These are phyloP conservation scores for Erebia palarica DNA, from an alignment of 2,888 invertebrate species.

Conservation along the genomic window DNA sequence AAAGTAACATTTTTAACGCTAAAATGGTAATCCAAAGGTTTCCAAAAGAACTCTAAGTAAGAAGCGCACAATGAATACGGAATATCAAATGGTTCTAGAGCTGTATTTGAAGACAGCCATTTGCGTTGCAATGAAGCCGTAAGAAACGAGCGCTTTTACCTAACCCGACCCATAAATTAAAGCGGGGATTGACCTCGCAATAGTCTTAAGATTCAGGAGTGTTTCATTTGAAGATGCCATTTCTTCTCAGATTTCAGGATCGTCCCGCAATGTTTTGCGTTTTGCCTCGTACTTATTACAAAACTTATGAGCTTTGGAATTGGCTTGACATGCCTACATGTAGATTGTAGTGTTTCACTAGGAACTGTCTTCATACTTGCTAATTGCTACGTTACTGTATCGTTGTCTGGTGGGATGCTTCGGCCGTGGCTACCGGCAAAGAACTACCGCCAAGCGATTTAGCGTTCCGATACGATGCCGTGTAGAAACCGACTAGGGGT, in stretches of 20 bases:
- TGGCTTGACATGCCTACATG: background rate
- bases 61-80: constrained; percentile 7
- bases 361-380: too few species aligned
- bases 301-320: background rate
- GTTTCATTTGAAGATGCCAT: constrained; percentile 29
- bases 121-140: constrained; percentile 32
- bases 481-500: too few species aligned
- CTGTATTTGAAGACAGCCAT: constrained; percentile 27
- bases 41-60: constrained; percentile 7
- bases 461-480: too few species aligned
- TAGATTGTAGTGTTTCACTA: too few species aligned
- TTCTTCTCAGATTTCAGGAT: constrained; percentile 15
- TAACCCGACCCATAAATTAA: constrained; percentile 36
- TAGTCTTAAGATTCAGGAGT: constrained; percentile 38
- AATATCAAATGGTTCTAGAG: constrained; percentile 21
- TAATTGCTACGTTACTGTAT: too few species aligned
- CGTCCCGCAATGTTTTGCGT: background rate
- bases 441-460: too few species aligned
- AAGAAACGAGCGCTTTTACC: constrained; percentile 31
- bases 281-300: background rate
- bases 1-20: background rate
- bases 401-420: too few species aligned
- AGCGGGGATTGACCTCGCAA: constrained; percentile 43
- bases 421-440: too few species aligned
- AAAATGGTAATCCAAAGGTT: constrained; percentile 2